Evolutionary conservation across 2,113 vertebrate species (phyloP), one percentile per base, ranked within the genome.

Genomic region (Tachuris rubrigastra): DNA sequence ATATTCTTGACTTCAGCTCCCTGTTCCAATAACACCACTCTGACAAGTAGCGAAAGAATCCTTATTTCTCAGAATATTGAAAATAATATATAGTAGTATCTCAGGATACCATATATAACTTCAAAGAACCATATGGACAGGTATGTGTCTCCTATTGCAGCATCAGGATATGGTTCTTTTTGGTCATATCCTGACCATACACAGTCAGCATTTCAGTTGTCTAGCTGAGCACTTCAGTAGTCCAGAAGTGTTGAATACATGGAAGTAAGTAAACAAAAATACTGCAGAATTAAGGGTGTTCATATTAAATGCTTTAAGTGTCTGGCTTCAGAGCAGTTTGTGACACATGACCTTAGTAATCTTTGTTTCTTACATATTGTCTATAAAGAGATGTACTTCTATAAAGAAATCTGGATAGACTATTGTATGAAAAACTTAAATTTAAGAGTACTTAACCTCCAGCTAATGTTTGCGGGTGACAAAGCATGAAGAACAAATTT

Each of bases 1-100:
- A n/a, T 20, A 7, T 4, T 24, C 30, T 42, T 0, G 0, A 5
- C 7, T 46, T 33, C 42, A 50, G 12, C 3, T 90, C 39, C 28
- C 30, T 28, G 4, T 25, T 55, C 22, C 10, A 14, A 53, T 77
- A 85, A 63, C 31, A 49, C 2, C 5, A 2, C n/a, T 85, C 79
- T 67, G 50, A 49, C 16, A 78, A 74, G 31, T 6, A 74, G 21
- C 37, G 44, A 42, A 44, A 15, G 13, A 62, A 25, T 1, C 24
- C 33, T 53, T 9, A 39, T 74, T 62, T 16, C 17, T 87, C 66
- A 17, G 27, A 41, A 62, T 39, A 39, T 12, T 74, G n/a, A n/a
- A 73, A 78, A 74, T 42, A 3, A 21, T 5, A 7, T 23, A 30
- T 22, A 53, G 20, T 10, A 35, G 12, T 69, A 27, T 37, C 23